Conservation (phyloP, 2,113 vertebrate species). For the Gnathonemus echidnorhynchus region DNA sequence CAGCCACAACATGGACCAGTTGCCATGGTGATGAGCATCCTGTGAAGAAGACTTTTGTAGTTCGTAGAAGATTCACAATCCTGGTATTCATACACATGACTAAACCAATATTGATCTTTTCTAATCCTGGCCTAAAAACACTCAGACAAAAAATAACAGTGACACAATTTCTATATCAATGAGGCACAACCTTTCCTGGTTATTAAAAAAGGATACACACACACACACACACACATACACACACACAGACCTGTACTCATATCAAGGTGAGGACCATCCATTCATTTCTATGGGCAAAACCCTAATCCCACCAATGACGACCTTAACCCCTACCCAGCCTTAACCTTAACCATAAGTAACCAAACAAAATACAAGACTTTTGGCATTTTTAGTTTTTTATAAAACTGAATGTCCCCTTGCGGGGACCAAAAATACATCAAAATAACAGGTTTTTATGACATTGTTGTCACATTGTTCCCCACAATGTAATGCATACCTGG, state of each 20-base stretch:
- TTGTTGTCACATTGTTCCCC: no score
- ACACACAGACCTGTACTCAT: background rate
- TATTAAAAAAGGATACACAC: background rate
- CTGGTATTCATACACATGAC: background rate
- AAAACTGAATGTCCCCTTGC: no score
- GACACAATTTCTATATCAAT: background rate
- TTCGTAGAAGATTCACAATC: background rate
- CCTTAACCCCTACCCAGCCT: no score
- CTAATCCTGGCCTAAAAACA: slow-evolving; percentile 9
- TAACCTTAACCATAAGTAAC: no score
- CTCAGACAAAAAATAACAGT: background rate
- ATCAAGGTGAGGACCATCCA: no score
- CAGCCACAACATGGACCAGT: background rate
- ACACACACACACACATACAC: background rate
- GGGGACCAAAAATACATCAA: no score
- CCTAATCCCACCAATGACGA: no score
- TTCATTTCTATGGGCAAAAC: no score
- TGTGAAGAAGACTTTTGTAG: background rate
- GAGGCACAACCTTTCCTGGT: background rate
- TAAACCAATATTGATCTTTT: slow-evolving; percentile 2
- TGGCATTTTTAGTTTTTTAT: no score
- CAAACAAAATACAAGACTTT: no score
- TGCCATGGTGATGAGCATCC: slow-evolving; percentile 22
- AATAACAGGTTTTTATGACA: no score
- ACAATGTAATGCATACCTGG: no score